Evolutionary conservation across 2,888 invertebrate species (phyloP), one percentile per base, ranked within the genome.

Genomic region (Tiliacea aurago): DNA sequence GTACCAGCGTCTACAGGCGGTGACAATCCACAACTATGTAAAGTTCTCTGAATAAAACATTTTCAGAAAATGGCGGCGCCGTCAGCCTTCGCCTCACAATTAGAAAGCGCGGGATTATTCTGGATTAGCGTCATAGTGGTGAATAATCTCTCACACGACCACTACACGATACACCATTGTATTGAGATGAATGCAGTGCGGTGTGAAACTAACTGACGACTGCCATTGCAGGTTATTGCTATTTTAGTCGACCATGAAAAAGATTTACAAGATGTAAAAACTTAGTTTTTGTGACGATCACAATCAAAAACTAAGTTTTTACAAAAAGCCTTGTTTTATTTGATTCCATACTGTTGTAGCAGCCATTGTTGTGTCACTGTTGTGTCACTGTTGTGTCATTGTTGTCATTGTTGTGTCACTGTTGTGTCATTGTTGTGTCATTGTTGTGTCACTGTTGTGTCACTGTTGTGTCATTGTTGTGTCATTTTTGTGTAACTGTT

Each of bases 1-100:
- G 49, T 33, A 37, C 58, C 53, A 49, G 15, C 64, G 43, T 67
- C 41, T 51, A 11, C 33, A 53, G 33, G 53, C 71, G 58, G 28
- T 63, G 75, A 69, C 82, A 80, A 47, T 58, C 78, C 76, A 85
- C 74, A 78, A 77, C 71, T 71, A 76, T 85, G 84, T 78, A 80
- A 79, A 85, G 51, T 61, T 61, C n/a, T 45, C 53, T 86, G 86
- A 86, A 86, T 86, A 84, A 86, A 84, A 85, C 86, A 86, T 86
- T 74, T 63, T 59, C 37, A 62, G 45, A 47, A 76, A 49, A 74
- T 71, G 80, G 78, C 73, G 67, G 63, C 66, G 73, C 62, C 63
- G 80, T 71, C 79, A 75, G 53, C 41, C 58, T 28, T 45, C 51
- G 82, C 43, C 45, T 80, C 65, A 79, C 83, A 85, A 86, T 86